These are phyloP conservation scores for Hyles euphorbiae DNA, from an alignment of 1,140 invertebrate genomes.

Conservation along the genomic window DNA sequence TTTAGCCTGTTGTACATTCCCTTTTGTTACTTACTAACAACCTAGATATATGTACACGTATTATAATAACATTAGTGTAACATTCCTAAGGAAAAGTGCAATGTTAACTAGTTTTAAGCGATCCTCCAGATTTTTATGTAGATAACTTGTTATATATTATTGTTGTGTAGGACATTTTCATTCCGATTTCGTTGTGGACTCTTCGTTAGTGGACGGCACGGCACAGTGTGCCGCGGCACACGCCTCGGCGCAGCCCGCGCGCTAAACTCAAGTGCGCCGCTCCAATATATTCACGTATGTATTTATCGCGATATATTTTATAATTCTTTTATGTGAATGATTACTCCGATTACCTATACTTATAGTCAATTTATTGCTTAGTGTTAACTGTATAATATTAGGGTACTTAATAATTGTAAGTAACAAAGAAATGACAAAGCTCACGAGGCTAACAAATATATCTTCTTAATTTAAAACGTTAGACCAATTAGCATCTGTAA, in stretches of 20 bases:
- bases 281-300: neutral
- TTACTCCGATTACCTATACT: conserved; percentile 64
- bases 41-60: conserved; percentile 5
- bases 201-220: neutral
- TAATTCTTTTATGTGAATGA: conserved; percentile 41
- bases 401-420: conserved; percentile 35
- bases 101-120: conserved; percentile 76
- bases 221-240: neutral
- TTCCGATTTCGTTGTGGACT: too few relatives aligned
- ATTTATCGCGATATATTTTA: conserved; percentile 4
- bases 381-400: conserved; percentile 6
- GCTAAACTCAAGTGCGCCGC: neutral
- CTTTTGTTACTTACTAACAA: conserved; percentile 8
- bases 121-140: conserved; percentile 59
- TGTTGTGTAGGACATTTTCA: conserved; percentile 6
- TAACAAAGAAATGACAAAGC: conserved; percentile 53
- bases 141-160: conserved; percentile 14
- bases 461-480: neutral
- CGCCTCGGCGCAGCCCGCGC: too few relatives aligned
- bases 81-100: conserved; percentile 75
- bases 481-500: too few relatives aligned
- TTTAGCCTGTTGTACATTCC: conserved; percentile 28
- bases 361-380: conserved; percentile 55
- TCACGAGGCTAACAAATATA: conserved; percentile 46
- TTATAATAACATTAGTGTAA: conserved; percentile 23